Evolutionary conservation across 2,797 vertebrate species (phyloP), one percentile per base, ranked within the genome.

Genomic region (Sphenopsis melanotis): DNA sequence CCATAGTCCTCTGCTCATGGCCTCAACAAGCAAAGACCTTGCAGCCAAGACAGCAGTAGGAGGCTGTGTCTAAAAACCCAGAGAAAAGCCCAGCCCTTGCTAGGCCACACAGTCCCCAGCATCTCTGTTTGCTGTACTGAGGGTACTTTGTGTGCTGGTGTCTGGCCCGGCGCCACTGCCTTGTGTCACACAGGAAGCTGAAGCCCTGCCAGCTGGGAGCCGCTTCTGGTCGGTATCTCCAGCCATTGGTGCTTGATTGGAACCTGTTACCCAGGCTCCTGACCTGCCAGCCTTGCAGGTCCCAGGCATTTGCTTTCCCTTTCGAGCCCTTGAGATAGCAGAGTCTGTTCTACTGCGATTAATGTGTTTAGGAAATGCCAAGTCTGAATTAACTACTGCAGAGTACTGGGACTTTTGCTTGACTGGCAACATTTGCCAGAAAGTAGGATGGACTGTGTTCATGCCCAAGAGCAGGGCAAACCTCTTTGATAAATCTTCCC

Each of bases 131-230:
- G 74, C 80, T 44, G 49, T 57, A 90, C 90, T 93, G 95, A 96
- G 93, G 90, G 77, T 66, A 94, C 95, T 94, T 94, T 94, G 91
- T 96, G 93, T 11, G 11, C 90, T 75, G 88, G 47, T 70, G 44
- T 37, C 88, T 95, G 93, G 95, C 91, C 41, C 1, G 0, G 61
- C 0, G 80, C 91, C 95, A 94, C 32, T 26, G 77, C 8, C 74
- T 89, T 70, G 71, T 82, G 86, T 94, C 90, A 91, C 80, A 82
- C 77, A 94, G 96, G 95, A 94, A 84, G 89, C 87, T 84, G 77
- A 88, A 56, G 12, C 57, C 5, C 66, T 82, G 94, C 95, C 93
- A 95, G 91, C 77, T 75, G 89, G 83, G 87, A 93, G n/a, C 85
- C 0, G 13, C 63, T 93, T 32, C 70, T 96, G 79, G 66, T 90